Base-by-base conservation (phyloP, 2,888 invertebrate genomes). In the Chaetoderma sp. region DNA sequence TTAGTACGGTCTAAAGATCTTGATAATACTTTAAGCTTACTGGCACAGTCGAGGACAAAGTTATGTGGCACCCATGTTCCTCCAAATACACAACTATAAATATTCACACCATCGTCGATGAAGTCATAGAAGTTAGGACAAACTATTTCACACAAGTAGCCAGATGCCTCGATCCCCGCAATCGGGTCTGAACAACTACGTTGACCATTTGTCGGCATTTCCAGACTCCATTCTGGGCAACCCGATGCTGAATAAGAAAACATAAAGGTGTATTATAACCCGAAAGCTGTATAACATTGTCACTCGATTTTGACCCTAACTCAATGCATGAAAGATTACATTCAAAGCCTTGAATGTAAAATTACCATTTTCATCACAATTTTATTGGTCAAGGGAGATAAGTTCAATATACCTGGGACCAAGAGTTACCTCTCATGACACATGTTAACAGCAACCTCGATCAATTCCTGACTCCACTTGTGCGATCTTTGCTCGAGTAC, bases 21-120 rank as follows among this genome's bases (percentile, higher is more conserved):
- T n/a, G n/a, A n/a, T n/a, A n/a, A n/a, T n/a, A n/a, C n/a, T 36
- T 47, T 13, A 18, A 10, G 25, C 73, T 60, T 63, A 72, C 74
- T 71, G 25, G 75, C 63, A 65, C 80, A 80, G 42, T 76, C 74
- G 23, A 74, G 78, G 1, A 78, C 74, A 58, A 58, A 64, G 47
- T 68, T 68, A 23, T 68, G 52, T 18, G 76, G 78, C 1, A 21
- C 8, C 78, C 80, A 78, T 2, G 49, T 42, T 6, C 67, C 71
- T 45, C 71, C 70, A 42, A 63, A 67, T 6, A 58, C 50, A 67
- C 78, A 80, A 8, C 67, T 67, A 63, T 76, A 80, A 39, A 71
- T 60, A 4, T 42, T 16, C 13, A 63, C 63, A 2, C 74, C 70
- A 8, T 65, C 60, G 1, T 50, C 61, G 30, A 75, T 68, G 63